Conservation (phyloP, 2,797 vertebrate genomes). For the Mus minutoides region DNA sequence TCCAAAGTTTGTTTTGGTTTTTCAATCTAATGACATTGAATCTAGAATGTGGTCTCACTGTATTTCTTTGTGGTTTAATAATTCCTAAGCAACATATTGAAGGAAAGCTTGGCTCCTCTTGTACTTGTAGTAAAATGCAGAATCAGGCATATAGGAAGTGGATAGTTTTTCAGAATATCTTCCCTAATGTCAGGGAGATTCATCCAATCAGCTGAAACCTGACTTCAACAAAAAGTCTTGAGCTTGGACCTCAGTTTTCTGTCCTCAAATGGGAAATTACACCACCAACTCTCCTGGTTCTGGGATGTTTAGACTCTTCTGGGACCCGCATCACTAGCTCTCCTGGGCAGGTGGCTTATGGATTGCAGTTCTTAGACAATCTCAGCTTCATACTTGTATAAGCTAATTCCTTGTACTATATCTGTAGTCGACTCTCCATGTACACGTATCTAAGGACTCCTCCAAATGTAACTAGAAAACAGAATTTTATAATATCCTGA, state of each 20-base stretch:
- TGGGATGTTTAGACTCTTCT: neutral
- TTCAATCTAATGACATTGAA: constrained; percentile 36
- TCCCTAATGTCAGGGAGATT: neutral
- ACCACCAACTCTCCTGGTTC: neutral
- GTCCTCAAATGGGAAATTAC: neutral
- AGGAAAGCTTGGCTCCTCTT: neutral
- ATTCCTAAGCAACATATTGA: neutral
- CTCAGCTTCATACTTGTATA: neutral
- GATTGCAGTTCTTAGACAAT: neutral
- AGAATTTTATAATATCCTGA: neutral
- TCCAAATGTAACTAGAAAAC: neutral
- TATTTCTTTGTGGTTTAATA: constrained; percentile 48
- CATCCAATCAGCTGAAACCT: constrained; percentile 35
- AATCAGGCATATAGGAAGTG: neutral
- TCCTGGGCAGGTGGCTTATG: neutral
- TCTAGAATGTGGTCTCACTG: constrained; percentile 39
- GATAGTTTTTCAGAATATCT: neutral
- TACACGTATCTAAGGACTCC: neutral
- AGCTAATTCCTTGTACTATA: neutral
- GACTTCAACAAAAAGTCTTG: neutral
- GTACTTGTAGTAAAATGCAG: neutral
- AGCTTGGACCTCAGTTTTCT: neutral
- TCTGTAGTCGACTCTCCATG: neutral
- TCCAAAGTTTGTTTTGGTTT: constrained; percentile 52
- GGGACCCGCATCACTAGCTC: neutral